Base-by-base conservation (phyloP, 2,888 invertebrate genomes). In the Phragmatobia fuliginosa region DNA sequence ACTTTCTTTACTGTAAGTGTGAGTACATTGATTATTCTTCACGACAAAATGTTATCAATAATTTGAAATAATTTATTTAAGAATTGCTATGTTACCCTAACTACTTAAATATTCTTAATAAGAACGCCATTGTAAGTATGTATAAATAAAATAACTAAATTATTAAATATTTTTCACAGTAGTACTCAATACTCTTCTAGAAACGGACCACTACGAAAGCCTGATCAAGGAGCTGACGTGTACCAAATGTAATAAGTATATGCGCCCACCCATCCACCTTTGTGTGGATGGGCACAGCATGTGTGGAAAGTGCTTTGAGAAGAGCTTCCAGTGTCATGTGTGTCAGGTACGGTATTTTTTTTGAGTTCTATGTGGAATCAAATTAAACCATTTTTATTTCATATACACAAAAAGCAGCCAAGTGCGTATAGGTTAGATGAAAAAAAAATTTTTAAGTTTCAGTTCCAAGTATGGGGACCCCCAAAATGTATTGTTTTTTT, bases 251-350 rank as follows among this genome's bases (percentile, higher is more conserved):
- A 89, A 83, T 74, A 91, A 89, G 60, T 95, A 95, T 77, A 95
- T 95, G 94, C 90, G 92, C 71, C 94, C 95, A 0, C 95, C 95
- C 10, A 94, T 95, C 71, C 91, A 92, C 71, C 87, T 95, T 7
- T 95, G 95, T 62, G 92, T 93, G 75, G 93, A 95, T 73, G 95
- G 95, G 14, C 95, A 95, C 80, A 94, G 95, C 77, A 82, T 92
- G 33, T 95, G 95, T 77, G 92, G 93, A 1, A 78, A 78, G 0
- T 95, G 95, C 79, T 94, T 77, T 64, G 90, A 88, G 72, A 94
- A 94, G 82, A 91, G 90, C 75, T 94, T 86, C 77, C 91, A 94
- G 72, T 95, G 95, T 74, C 93, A 95, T 78, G 83, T 91, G 21
- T 95, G 95, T 73, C 78, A 93, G 89, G 95, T 93, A 80, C 74